Base-by-base conservation (phyloP, 1,140 invertebrate species). In the Philopotamus ludificatus region DNA sequence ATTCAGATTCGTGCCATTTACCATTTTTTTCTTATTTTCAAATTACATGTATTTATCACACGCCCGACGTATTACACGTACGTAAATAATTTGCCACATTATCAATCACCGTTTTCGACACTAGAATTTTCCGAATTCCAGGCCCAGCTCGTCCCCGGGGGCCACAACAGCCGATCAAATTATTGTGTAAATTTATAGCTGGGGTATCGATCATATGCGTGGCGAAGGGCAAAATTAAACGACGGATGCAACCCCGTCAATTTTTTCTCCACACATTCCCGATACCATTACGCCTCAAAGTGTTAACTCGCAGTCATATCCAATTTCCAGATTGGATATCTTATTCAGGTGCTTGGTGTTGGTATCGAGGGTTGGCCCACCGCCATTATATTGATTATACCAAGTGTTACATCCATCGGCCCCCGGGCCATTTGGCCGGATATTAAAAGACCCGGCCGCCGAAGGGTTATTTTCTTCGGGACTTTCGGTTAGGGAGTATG, bases 371-470 rank as follows among this genome's bases (percentile, higher is more conserved):
- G 44, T 47, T 47, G 44, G 44, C 10, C 18, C 44, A 12, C 28
- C 4, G 7, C 44, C 44, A 47, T 47, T 47, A 47, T 47, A 47
- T 47, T 47, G 44, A 47, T 47, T 47, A 47, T 47, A 47, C 44
- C 4, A 47, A 47, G 44, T 47, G 44, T 47, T 47, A 47, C 44
- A 47, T 47, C 18, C 18, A 20, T 47, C 8, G 10, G 44, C 4
- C 44, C 18, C 44, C 10, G 15, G 44, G 44, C 44, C 4, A 4
- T 8, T 47, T 7, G 18, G 10, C 44, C 44, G 44, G 44, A 47
- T 47, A 47, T 47, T 47, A 47, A 47, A 47, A 47, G 3, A 12
- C 44, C 44, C 10, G 44, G 44, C 4, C 44, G 44, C 10, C 10
- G 44, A 20, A 47, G 44, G 44, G 44, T 4, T 20, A 39, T 39